A percentile compares a stretch with the other conserved stretches of the same genome.
Conservation (phyloP, 2,888 invertebrate species). For the Quadroppia sp. region DNA sequence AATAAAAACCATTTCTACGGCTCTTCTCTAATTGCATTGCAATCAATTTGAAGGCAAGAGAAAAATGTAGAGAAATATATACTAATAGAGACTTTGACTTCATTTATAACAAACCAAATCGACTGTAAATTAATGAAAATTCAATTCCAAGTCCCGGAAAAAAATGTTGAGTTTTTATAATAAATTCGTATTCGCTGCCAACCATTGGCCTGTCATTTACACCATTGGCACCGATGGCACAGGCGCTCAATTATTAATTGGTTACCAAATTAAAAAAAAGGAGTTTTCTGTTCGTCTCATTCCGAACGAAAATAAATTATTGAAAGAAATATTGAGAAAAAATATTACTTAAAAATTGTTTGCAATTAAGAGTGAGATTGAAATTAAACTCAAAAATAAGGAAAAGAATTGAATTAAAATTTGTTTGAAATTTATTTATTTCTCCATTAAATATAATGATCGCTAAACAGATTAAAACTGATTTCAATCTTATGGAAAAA, state of each 20-base stretch:
- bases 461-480: not conserved
- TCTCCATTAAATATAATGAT: not conserved
- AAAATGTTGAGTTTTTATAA: not conserved
- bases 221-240: not conserved
- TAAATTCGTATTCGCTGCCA: not conserved
- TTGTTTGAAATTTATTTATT: not conserved
- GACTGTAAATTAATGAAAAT: not conserved
- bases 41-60: not conserved
- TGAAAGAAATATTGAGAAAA: not conserved
- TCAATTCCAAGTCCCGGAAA: not conserved
- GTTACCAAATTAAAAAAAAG: not conserved
- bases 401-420: not conserved
- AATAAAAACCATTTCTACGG: not conserved
- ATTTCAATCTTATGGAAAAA: not conserved
- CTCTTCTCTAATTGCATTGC: not conserved
- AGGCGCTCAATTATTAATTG: not conserved
- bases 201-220: not conserved
- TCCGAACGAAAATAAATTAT: not conserved
- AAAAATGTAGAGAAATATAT: not conserved
- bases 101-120: not conserved
- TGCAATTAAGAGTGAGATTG: conserved; percentile 10
- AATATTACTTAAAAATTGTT: not conserved
- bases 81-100: not conserved
- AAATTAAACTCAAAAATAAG: not conserved
- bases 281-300: not conserved